Evolutionary conservation across 2,797 vertebrate genomes (phyloP).

Genomic region (Nyctalus aviator): DNA sequence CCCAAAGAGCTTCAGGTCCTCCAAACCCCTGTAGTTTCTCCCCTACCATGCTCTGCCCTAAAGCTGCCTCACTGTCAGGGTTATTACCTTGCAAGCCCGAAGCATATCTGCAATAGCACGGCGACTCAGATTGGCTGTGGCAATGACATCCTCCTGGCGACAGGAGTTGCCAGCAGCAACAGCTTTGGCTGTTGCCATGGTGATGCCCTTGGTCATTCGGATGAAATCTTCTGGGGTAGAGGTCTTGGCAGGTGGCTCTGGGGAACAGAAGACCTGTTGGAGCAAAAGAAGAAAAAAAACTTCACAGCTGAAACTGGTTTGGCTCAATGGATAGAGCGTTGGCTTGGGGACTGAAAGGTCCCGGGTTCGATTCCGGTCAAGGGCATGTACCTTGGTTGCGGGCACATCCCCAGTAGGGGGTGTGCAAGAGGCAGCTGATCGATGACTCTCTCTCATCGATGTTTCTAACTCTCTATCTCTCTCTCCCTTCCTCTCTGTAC

Average conservation of each 20-base stretch:
- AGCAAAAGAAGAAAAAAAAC: neutral
- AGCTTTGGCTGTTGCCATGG: slow-evolving; percentile 98
- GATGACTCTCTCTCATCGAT: too few relatives aligned
- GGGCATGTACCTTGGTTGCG: too few relatives aligned
- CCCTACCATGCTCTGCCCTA: neutral
- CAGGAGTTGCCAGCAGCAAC: slow-evolving; percentile 98
- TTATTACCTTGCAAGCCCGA: slow-evolving; percentile 94
- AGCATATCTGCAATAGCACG: slow-evolving; percentile 98
- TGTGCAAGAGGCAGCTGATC: too few relatives aligned
- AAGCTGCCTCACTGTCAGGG: neutral
- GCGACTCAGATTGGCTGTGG: slow-evolving; percentile 97
- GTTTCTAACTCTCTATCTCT: too few relatives aligned
- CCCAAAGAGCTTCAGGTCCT: neutral
- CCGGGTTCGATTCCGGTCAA: too few relatives aligned
- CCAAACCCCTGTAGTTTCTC: rapidly evolving
- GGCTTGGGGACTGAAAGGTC: too few relatives aligned
- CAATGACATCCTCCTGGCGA: slow-evolving; percentile 97
- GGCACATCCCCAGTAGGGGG: too few relatives aligned
- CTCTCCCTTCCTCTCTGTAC: too few relatives aligned
- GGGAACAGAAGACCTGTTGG: slow-evolving; percentile 94
- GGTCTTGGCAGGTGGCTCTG: slow-evolving; percentile 93
- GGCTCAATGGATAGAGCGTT: too few relatives aligned
- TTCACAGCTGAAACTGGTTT: too few relatives aligned
- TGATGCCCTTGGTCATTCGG: slow-evolving; percentile 99
- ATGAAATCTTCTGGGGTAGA: slow-evolving; percentile 98